Base-by-base conservation (phyloP, 2,888 invertebrate genomes). In the Azorinus chamasolen region DNA sequence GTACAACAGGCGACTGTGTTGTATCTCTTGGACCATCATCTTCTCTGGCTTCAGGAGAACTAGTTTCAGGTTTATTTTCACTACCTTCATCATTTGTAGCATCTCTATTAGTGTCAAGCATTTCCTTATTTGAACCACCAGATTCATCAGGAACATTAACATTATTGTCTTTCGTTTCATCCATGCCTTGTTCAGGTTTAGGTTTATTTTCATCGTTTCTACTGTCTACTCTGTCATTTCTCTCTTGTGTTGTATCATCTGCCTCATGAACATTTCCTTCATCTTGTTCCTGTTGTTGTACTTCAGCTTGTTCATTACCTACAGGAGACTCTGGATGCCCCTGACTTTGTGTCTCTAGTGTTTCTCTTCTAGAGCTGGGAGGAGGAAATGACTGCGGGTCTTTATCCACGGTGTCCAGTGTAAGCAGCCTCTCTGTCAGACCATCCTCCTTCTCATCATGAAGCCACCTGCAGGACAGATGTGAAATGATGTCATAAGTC, bases 371-470 rank as follows among this genome's bases (percentile, higher is more conserved):
- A 32, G 6, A 32, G 16, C 22, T 22, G 4, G 45, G 45, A 45
- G 45, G n/a, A 39, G 24, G 6, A 41, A 20, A 43, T 22, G 57
- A 12, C 37, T 57, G 32, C 24, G 37, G 37, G 32, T 62, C 50
- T 20, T 39, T 62, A 39, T 83, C 72, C n/a, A 85, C 64, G 37
- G 68, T 58, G 20, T 86, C 83, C 61, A 89, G 73, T 6, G 81
- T 65, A n/a, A 90, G 72, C 46, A 87, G 79, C 32, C 88, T 70
- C 63, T 89, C 90, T 22, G 83, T 85, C 10, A 77, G 51, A 14
- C 83, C 80, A 66, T 86, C 86, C 59, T 85, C 89, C 41, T 87
- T 83, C 43, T 86, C 88, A 62, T 87, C 87, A 62, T 88, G 77
- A 24, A 87, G 66, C 83, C 83, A 84, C 20, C 86, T 86, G 79